Evolutionary conservation across 2,797 vertebrate genomes (phyloP).

Genomic region (Xenopus petersii): DNA sequence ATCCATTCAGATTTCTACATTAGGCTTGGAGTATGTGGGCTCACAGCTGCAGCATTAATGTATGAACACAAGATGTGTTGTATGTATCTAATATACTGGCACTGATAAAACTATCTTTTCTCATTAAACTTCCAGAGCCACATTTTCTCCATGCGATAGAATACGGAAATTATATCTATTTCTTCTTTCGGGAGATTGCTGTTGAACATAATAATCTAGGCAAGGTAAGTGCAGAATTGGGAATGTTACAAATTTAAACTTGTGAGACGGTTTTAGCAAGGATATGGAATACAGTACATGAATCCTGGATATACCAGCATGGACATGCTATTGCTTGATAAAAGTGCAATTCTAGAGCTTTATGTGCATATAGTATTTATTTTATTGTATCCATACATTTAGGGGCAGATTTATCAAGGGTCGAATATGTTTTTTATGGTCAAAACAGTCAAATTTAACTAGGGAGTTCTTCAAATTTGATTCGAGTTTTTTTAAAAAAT

Average conservation of each 20-base stretch:
- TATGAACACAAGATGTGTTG: constrained; percentile 2
- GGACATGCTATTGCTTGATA: constrained; percentile 28
- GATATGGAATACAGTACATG: background rate
- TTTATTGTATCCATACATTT: no score
- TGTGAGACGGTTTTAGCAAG: background rate
- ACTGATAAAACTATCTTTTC: constrained; percentile 30
- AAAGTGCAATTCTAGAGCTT: background rate
- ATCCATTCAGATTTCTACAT: constrained; percentile 30
- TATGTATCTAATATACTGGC: background rate
- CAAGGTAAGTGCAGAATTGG: constrained; percentile 76
- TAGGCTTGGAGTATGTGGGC: constrained; percentile 1
- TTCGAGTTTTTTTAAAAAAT: no score
- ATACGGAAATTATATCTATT: constrained; percentile 96
- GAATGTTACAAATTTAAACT: background rate
- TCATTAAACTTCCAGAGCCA: constrained; percentile 77
- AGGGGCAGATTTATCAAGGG: no score
- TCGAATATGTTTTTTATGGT: no score
- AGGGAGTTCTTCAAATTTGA: no score
- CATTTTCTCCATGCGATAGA: constrained; percentile 97
- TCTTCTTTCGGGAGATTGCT: constrained; percentile 97
- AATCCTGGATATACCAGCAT: background rate
- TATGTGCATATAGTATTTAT: no score
- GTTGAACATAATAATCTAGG: constrained; percentile 96
- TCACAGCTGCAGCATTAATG: background rate
- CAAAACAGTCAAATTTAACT: no score